Evolutionary conservation across 2,797 vertebrate genomes (phyloP).

Genomic region (Haliaeetus vocifer): DNA sequence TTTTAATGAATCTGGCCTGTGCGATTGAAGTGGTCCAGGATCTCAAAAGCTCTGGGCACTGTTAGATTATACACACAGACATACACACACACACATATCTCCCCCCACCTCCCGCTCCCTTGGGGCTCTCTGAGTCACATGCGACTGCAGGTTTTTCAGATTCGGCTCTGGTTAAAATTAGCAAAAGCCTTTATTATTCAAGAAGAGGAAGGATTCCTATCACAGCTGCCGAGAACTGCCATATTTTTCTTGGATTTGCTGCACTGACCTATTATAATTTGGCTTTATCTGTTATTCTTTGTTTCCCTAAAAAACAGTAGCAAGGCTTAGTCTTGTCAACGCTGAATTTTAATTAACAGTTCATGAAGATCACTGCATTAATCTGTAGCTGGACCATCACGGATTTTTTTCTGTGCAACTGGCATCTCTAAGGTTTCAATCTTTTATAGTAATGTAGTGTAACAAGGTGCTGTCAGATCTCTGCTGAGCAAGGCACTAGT

Average conservation of each 20-base stretch:
- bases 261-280: constrained; percentile 33
- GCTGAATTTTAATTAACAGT: constrained; percentile 34
- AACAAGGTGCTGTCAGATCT: not conserved
- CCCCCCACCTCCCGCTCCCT: constrained; percentile 76
- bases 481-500: not conserved
- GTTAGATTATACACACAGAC: constrained; percentile 87
- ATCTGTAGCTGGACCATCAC: not conserved
- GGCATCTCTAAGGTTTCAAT: not conserved
- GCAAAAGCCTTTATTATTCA: constrained; percentile 74
- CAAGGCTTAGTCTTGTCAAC: constrained; percentile 5
- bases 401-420: not conserved
- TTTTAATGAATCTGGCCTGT: constrained; percentile 99
- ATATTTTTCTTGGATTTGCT: constrained; percentile 60
- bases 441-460: not conserved
- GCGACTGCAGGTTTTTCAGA: constrained; percentile 79
- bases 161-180: constrained; percentile 85
- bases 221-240: constrained; percentile 55
- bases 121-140: constrained; percentile 80
- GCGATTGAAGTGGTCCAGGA: constrained; percentile 86
- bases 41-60: constrained; percentile 91
- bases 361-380: constrained; percentile 22
- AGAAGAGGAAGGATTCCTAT: constrained; percentile 64
- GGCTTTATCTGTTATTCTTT: constrained; percentile 47
- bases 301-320: constrained; percentile 47
- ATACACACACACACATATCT: constrained; percentile 74